These are phyloP conservation scores for Mionectes olivaceus DNA, from an alignment of 2,797 vertebrate genomes.

Conservation along the genomic window DNA sequence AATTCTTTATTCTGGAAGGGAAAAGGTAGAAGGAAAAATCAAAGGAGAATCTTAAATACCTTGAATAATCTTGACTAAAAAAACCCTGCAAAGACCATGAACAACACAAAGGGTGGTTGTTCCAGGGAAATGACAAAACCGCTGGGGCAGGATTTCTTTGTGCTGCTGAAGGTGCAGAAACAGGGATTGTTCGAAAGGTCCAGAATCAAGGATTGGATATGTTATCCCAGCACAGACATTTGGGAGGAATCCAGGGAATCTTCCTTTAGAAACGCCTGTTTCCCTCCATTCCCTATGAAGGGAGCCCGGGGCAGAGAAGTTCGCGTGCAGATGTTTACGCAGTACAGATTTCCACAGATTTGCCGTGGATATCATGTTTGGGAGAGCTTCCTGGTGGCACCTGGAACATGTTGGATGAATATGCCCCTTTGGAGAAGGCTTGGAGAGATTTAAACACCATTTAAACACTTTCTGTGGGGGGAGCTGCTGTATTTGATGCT, in stretches of 20 bases:
- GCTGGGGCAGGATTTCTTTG: not conserved
- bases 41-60: not conserved
- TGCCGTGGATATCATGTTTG: rapidly evolving
- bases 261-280: not conserved
- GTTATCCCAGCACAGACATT: rapidly evolving
- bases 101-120: not conserved
- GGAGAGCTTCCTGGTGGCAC: not conserved
- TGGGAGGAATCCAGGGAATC: not conserved
- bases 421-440: not conserved
- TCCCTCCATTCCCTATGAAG: rapidly evolving
- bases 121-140: not conserved
- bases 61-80: too few relatives aligned
- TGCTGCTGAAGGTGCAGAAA: not conserved
- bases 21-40: not conserved
- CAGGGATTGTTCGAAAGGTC: not conserved
- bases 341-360: not conserved
- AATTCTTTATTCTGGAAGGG: not conserved
- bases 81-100: rapidly evolving
- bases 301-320: not conserved
- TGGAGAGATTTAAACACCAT: not conserved
- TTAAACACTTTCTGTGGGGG: not conserved
- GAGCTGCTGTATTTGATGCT: not conserved
- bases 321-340: not conserved
- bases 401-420: rapidly evolving
- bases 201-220: not conserved